Evolutionary conservation across 2,113 vertebrate genomes (phyloP), one percentile per base, ranked within the genome.

Genomic region (Leptosomus discolor): DNA sequence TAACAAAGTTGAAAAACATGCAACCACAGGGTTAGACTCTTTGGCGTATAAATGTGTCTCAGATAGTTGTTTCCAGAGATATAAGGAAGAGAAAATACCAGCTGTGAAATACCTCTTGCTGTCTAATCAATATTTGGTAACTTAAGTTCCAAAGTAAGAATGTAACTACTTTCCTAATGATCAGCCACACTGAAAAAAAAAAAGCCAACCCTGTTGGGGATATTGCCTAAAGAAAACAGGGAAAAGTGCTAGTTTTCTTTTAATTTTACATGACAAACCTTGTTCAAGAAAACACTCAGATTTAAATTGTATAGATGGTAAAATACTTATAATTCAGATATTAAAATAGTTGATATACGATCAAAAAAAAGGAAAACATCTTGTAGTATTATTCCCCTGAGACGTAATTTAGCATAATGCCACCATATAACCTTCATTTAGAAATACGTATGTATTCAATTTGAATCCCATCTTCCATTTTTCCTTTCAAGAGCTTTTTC

Each of bases 301-400:
- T 21, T 85, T 75, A 57, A 83, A 80, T n/a, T 75, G 21, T 75
- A 77, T 54, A 20, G 24, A 73, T 74, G 14, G 29, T 91, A 92
- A 98, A 96, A 92, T 88, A 94, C 86, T 96, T 91, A 92, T 93
- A 94, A 68, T 74, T 30, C 48, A 32, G 48, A 84, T 82, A 88
- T 74, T 96, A 96, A 97, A 96, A 96, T 96, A 43, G 92, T 88
- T 91, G 92, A 87, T 79, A 51, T 77, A 54, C 74, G 32, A 88
- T 77, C 8, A 51, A 74, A 84, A 92, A 54, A 54, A 89, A 74
- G 12, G 18, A 71, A 77, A 70, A 71, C 78, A 7, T 34, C 3
- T 75, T 94, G 27, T 74, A 87, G 13, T 67, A 76, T 65, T 95
- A 80, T 71, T 30, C 24, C 67, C 7, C 10, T 3, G 2, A 92